Conservation (phyloP, 2,113 vertebrate genomes). For the Danionella cerebrum region DNA sequence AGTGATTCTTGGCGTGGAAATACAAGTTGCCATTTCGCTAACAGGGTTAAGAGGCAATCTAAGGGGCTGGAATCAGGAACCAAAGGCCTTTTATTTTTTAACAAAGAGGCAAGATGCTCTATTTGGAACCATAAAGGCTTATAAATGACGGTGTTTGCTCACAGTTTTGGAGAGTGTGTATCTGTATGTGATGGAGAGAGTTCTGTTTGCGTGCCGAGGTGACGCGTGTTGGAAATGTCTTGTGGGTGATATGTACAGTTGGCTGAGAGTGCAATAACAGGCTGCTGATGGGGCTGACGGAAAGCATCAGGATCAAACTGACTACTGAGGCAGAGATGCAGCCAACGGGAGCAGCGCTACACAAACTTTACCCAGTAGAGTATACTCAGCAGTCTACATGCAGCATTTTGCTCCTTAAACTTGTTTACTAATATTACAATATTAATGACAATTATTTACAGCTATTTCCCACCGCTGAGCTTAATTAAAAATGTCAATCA, state of each 20-base stretch:
- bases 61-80: background rate
- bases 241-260: slow-evolving; percentile 21
- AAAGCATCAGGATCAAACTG: slow-evolving; percentile 24
- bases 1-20: slow-evolving; percentile 12
- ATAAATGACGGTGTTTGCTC: background rate
- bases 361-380: background rate
- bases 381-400: background rate
- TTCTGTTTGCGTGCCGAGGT: background rate
- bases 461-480: no score
- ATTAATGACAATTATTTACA: no score
- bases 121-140: background rate
- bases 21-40: slow-evolving; percentile 1
- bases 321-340: slow-evolving; percentile 14
- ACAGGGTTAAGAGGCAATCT: slow-evolving; percentile 7
- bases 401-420: background rate
- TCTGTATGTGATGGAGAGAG: background rate
- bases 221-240: slow-evolving; percentile 3
- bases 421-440: no score
- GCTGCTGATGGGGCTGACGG: slow-evolving; percentile 21
- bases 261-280: slow-evolving; percentile 22
- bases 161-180: background rate
- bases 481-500: no score
- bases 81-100: background rate
- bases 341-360: background rate
- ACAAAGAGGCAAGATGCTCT: background rate